Conservation (phyloP, 35 echinoderm and acorn worm genomes). For the Holothuria glaberrima region DNA sequence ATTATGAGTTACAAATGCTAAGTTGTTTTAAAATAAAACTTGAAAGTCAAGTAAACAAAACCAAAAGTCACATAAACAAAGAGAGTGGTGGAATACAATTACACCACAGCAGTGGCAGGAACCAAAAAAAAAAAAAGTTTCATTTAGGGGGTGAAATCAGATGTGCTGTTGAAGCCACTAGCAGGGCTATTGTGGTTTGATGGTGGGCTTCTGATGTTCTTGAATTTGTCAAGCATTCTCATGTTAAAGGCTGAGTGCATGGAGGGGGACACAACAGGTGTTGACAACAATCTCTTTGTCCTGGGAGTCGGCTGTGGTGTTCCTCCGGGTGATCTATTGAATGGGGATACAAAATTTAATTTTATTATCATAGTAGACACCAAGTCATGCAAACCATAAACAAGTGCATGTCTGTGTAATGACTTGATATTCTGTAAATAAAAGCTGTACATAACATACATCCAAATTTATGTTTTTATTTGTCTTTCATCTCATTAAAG, state of each 20-base stretch:
- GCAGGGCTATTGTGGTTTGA: constrained; percentile 67
- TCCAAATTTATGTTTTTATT: background rate
- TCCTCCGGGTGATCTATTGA: constrained; percentile 47
- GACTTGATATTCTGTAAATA: background rate
- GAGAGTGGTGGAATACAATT: no score
- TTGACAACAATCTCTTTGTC: constrained; percentile 28
- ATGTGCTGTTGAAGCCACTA: constrained; percentile 67
- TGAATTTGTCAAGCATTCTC: constrained; percentile 78
- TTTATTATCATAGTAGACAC: background rate
- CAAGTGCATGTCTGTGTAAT: background rate
- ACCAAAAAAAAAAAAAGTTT: no score
- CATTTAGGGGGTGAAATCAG: constrained; percentile 65
- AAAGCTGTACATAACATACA: no score
- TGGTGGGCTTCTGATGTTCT: constrained; percentile 65
- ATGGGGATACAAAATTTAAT: background rate
- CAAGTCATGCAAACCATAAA: background rate
- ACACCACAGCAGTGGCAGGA: no score
- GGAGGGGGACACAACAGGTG: background rate
- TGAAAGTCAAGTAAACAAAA: no score
- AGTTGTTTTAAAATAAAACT: no score
- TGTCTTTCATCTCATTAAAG: no score
- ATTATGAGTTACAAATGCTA: no score
- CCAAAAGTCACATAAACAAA: no score
- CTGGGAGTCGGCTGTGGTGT: constrained; percentile 37
- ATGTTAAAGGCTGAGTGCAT: constrained; percentile 62